phyloP scores from a whole-genome alignment of 2,888 invertebrate genomes.

The Trachelus tabidus region DNA sequence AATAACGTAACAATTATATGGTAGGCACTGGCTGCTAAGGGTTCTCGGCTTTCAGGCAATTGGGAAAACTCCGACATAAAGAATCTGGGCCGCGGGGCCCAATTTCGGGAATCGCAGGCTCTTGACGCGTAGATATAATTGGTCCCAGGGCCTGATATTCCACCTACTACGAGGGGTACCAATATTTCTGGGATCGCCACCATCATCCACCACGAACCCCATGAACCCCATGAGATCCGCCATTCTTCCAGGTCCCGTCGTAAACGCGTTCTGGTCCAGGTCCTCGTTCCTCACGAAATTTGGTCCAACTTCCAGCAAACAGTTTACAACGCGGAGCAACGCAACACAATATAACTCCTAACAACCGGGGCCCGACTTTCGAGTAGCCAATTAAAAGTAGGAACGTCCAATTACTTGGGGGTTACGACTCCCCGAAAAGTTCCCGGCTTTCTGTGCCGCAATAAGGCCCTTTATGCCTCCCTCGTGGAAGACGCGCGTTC shows the following conservation, averaged over 20 bases:
- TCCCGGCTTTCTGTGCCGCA: background rate
- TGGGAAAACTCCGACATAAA: constrained; percentile 40
- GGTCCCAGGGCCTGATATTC: constrained; percentile 31
- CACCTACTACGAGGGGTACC: background rate
- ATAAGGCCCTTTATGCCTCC: background rate
- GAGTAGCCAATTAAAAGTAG: constrained; percentile 59
- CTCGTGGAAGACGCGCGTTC: background rate
- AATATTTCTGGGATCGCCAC: background rate
- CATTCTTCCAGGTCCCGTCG: constrained; percentile 35
- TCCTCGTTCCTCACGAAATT: constrained; percentile 33
- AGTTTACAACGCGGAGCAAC: constrained; percentile 47
- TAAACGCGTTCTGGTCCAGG: constrained; percentile 38
- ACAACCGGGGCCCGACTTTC: constrained; percentile 51
- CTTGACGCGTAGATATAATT: constrained; percentile 45
- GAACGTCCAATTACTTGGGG: constrained; percentile 59
- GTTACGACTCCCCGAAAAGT: constrained; percentile 42
- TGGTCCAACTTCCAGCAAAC: constrained; percentile 48
- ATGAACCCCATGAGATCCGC: constrained; percentile 40
- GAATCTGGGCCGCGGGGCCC: constrained; percentile 36
- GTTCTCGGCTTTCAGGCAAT: constrained; percentile 25
- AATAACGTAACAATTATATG: constrained; percentile 66
- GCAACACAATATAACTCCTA: constrained; percentile 57
- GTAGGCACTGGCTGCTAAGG: constrained; percentile 45
- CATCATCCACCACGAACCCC: background rate
- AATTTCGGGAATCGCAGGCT: constrained; percentile 50